phyloP scores from a whole-genome alignment of 2,888 invertebrate species.

The Chirona hameri region DNA sequence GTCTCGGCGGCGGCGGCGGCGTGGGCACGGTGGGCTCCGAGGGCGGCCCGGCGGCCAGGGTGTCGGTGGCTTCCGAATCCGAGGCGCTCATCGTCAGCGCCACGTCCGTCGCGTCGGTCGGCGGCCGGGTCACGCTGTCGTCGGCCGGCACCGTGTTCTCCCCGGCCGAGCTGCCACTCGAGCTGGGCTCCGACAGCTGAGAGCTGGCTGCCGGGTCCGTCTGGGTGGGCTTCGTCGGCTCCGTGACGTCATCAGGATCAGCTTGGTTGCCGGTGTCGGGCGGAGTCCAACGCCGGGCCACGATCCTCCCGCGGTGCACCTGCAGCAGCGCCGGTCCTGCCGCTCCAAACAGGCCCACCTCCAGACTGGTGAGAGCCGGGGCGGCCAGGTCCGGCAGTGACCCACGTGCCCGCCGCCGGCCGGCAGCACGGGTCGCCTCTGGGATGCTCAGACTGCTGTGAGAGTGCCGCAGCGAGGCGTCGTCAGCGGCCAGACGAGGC shows the following conservation, averaged over 20 bases:
- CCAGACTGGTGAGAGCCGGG: neutral
- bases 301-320: neutral
- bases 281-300: neutral
- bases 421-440: slow-evolving; percentile 27
- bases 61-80: slow-evolving; percentile 1
- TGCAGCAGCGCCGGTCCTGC: neutral
- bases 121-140: neutral
- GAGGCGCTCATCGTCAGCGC: neutral
- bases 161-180: neutral
- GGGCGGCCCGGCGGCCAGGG: neutral
- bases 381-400: slow-evolving; percentile 24
- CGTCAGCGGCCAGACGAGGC: slow-evolving; percentile 26
- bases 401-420: neutral
- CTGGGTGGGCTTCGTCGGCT: neutral
- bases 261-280: neutral
- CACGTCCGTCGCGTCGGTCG: neutral
- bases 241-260: neutral
- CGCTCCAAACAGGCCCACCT: slow-evolving; percentile 14
- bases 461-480: slow-evolving; percentile 43
- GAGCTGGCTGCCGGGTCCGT: neutral
- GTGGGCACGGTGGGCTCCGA: neutral
- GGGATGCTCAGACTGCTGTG: slow-evolving; percentile 47
- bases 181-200: slow-evolving; percentile 3
- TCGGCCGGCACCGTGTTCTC: neutral
- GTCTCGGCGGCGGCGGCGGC: neutral